These are phyloP conservation scores for Melipona quadrifasciata DNA, from an alignment of 1,140 invertebrate genomes.

Conservation along the genomic window DNA sequence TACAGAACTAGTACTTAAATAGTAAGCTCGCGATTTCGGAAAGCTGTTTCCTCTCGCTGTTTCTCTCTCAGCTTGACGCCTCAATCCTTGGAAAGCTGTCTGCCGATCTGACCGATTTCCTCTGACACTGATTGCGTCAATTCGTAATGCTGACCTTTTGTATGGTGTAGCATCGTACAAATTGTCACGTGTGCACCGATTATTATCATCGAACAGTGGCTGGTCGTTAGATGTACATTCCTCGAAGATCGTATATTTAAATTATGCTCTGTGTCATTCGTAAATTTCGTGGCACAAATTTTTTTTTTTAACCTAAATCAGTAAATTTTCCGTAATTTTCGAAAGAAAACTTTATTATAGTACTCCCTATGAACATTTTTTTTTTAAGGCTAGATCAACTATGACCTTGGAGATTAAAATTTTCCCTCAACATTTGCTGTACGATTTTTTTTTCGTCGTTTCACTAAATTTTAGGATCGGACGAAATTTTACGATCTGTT, in stretches of 20 bases:
- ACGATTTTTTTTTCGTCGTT: too few relatives aligned
- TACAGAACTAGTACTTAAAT: neutral
- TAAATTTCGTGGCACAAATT: too few relatives aligned
- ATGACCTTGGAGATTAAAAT: too few relatives aligned
- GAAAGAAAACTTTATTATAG: too few relatives aligned
- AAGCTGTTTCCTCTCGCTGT: neutral
- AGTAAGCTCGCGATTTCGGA: neutral
- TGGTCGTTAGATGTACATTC: neutral
- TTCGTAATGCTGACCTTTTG: neutral
- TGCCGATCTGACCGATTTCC: neutral
- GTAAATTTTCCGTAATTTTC: too few relatives aligned
- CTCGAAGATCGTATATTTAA: neutral
- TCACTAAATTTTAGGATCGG: too few relatives aligned
- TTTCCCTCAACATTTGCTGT: too few relatives aligned
- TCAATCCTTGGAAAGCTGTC: neutral
- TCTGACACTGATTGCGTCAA: neutral
- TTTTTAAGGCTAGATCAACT: too few relatives aligned
- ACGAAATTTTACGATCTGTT: too few relatives aligned
- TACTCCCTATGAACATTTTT: too few relatives aligned
- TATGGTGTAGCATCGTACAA: neutral
- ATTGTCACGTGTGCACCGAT: neutral
- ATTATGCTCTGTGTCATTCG: neutral
- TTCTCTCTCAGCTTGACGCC: neutral
- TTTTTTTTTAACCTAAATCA: too few relatives aligned
- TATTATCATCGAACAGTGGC: neutral